These are phyloP conservation scores for Acinonyx jubatus DNA, from an alignment of 2,113 vertebrate species.

Conservation along the genomic window DNA sequence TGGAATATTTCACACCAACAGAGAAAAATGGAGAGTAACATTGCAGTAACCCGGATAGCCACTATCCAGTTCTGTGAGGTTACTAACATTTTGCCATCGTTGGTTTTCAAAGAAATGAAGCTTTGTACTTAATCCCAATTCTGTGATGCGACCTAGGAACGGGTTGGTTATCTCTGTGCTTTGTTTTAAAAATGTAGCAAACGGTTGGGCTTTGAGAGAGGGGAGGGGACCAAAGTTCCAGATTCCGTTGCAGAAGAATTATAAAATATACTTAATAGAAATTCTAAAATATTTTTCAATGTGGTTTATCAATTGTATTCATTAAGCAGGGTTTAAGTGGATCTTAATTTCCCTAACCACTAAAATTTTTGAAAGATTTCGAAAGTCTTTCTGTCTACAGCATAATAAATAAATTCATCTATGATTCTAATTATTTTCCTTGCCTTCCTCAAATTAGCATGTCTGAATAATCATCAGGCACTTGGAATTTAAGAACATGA, in stretches of 20 bases:
- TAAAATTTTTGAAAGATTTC: neutral
- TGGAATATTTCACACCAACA: neutral
- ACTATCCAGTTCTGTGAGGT: neutral
- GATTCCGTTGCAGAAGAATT: neutral
- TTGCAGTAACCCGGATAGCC: neutral
- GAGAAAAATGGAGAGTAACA: neutral
- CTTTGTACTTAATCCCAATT: neutral
- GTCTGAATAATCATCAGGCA: neutral
- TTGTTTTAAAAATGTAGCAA: neutral
- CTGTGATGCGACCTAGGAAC: neutral
- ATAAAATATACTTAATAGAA: neutral
- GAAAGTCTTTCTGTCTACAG: neutral
- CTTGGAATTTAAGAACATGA: neutral
- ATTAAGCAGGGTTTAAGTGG: neutral
- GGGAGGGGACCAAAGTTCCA: neutral
- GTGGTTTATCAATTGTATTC: neutral
- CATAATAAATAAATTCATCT: neutral
- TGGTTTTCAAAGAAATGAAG: neutral
- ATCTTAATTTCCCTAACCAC: neutral
- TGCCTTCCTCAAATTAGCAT: neutral
- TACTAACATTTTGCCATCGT: neutral
- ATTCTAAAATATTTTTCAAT: slow-evolving; percentile 18
- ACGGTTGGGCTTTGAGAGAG: neutral
- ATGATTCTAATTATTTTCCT: neutral
- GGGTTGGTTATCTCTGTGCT: neutral